Percentiles rank a stretch among this genome's conserved stretches.
Conservation (phyloP, 2,113 vertebrate genomes). For the Cyanoderma ruficeps region DNA sequence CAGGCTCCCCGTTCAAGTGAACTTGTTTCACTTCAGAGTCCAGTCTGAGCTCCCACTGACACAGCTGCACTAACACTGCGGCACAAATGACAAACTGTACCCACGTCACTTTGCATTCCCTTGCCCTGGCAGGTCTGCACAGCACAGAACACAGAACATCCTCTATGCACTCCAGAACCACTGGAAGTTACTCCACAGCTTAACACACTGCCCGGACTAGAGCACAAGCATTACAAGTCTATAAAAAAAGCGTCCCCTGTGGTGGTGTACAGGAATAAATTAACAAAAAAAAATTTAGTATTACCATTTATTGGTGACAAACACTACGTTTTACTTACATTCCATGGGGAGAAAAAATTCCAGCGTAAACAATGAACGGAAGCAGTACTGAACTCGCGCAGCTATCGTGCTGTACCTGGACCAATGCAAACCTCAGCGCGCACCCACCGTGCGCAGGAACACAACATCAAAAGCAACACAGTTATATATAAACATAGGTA, state of each 20-base stretch:
- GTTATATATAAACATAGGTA: conserved; percentile 82
- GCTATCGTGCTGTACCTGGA: conserved; percentile 76
- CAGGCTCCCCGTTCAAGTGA: neutral
- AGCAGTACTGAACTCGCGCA: conserved; percentile 77
- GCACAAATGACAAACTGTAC: conserved; percentile 47
- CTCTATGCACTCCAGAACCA: conserved; percentile 49
- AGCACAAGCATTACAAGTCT: conserved; percentile 59
- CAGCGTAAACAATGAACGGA: conserved; percentile 82
- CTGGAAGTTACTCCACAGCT: conserved; percentile 62
- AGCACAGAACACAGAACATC: conserved; percentile 29
- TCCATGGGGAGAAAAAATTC: conserved; percentile 88
- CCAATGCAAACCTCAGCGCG: conserved; percentile 71
- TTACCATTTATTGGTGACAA: conserved; percentile 84
- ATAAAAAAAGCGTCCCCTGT: conserved; percentile 46
- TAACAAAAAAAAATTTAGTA: conserved; percentile 75
- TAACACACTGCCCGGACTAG: conserved; percentile 60
- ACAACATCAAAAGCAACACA: conserved; percentile 84
- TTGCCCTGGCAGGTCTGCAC: conserved; percentile 39
- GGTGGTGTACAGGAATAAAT: conserved; percentile 72
- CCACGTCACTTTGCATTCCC: conserved; percentile 26
- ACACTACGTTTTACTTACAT: conserved; percentile 88
- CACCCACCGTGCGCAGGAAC: conserved; percentile 71
- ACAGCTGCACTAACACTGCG: conserved; percentile 53
- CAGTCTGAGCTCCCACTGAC: conserved; percentile 17
- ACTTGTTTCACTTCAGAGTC: neutral